Percentiles rank a stretch among this genome's conserved stretches.
These are phyloP conservation scores for Diacarnus erythraeanus DNA, from an alignment of 37 sponge, comb jelly and placozoan species.

Conservation along the genomic window DNA sequence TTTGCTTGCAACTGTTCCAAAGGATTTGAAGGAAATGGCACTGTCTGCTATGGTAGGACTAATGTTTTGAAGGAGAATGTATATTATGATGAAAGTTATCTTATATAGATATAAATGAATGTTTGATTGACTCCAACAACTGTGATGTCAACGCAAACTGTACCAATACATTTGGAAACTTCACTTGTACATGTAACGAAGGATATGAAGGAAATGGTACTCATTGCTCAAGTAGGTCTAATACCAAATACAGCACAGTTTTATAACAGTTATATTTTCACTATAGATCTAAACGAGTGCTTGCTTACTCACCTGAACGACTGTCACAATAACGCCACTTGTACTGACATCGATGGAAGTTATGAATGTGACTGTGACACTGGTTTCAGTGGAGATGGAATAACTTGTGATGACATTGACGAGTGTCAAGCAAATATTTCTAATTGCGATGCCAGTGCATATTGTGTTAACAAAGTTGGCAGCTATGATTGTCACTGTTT, in stretches of 20 bases:
- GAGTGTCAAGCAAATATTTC: not conserved
- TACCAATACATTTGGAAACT: conserved; percentile 46
- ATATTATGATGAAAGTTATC: not conserved
- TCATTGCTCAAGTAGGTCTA: not conserved
- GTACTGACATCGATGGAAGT: conserved; percentile 60
- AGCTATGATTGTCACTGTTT: conserved; percentile 17
- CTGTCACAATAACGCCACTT: conserved; percentile 10
- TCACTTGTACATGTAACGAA: conserved; percentile 27
- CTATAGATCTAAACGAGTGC: conserved; percentile 72
- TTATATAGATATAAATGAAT: conserved; percentile 41
- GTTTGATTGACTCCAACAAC: not conserved
- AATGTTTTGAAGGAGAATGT: not conserved
- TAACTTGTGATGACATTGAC: not conserved
- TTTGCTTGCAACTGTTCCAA: conserved; percentile 6
- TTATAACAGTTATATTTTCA: too few species aligned
- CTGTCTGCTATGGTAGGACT: not conserved
- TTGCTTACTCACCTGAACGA: not conserved
- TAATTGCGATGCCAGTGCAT: not conserved
- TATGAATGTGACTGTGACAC: conserved; percentile 36
- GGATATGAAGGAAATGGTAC: conserved; percentile 34
- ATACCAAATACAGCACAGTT: too few species aligned
- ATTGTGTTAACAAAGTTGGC: not conserved
- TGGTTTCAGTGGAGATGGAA: conserved; percentile 24
- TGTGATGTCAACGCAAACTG: conserved; percentile 29
- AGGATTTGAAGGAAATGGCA: conserved; percentile 22